Evolutionary conservation across 2,797 vertebrate species (phyloP).

Genomic region (Siniperca scherzeri): DNA sequence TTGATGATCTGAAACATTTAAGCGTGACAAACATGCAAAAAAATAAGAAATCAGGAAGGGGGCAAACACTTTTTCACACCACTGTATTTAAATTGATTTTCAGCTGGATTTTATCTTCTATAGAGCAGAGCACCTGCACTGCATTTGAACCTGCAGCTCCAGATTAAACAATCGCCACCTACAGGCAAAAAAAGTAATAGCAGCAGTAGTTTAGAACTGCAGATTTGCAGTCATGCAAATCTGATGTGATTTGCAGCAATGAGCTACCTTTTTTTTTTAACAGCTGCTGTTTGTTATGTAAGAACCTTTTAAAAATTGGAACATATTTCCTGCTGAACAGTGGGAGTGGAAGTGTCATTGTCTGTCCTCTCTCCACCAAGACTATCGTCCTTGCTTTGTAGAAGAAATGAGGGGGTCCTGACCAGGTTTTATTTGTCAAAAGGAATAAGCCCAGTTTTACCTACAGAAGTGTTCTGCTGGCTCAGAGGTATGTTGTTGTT

Average conservation of each 20-base stretch:
- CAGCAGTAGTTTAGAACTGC: not conserved
- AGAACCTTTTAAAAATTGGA: not conserved
- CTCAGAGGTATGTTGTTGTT: conserved; percentile 2
- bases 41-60: no score
- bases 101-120: not conserved
- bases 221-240: not conserved
- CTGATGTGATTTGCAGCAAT: not conserved
- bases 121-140: not conserved
- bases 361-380: not conserved
- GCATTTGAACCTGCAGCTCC: not conserved
- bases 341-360: not conserved
- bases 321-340: conserved; percentile 17
- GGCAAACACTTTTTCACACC: no score
- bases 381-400: not conserved
- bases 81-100: not conserved
- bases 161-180: not conserved
- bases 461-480: conserved; percentile 30
- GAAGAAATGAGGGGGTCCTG: not conserved
- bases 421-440: conserved; percentile 17
- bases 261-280: not conserved
- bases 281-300: not conserved
- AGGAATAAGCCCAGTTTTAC: conserved; percentile 25
- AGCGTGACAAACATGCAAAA: no score
- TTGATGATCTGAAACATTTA: no score
- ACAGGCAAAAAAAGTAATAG: not conserved